Base-by-base conservation (phyloP, 1,140 invertebrate species). In the Sitodiplosis mosellana region DNA sequence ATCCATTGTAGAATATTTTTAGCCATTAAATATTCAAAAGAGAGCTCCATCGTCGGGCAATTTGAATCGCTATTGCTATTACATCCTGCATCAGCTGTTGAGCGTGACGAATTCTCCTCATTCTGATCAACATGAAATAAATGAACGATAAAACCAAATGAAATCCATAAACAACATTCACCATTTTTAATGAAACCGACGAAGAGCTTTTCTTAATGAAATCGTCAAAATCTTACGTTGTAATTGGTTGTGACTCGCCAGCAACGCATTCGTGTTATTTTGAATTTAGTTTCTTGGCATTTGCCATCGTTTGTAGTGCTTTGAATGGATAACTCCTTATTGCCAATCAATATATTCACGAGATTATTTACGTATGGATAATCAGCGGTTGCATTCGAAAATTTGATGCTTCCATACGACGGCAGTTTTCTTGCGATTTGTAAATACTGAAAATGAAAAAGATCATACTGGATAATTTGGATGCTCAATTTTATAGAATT, bases 11-110 rank as follows among this genome's bases (percentile, higher is more conserved):
- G 67, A 43, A 82, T 81, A 58, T 94, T 87, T 67, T 84, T 90
- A n/a, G 80, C 79, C 65, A 94, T 80, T 14, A 96, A 71, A 73
- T 97, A 97, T 69, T 97, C 92, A 69, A 96, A 95, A 0, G 90
- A 89, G 14, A 97, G 65, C 64, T 96, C 88, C 50, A 88, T 68
- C 62, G 55, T 64, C 52, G 10, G 58, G 55, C 33, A 51, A 55
- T n/a, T 27, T 27, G 27, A 5, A 27, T 5, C 10, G 10, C 10
- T 27, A 27, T 10, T 27, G 27, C 27, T 33, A 41, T 38, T 3
- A 6, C 5, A 17, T 38, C 17, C 36, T 6, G 45, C 50, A 54
- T 34, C 56, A 60, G 17, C 67, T 57, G 48, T 48, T 59, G 18
- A 40, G 34, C 20, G 20, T 15, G 33, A 49, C 47, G 36, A n/a